phyloP scores from a whole-genome alignment of 2,113 vertebrate species.

The Suncus etruscus region DNA sequence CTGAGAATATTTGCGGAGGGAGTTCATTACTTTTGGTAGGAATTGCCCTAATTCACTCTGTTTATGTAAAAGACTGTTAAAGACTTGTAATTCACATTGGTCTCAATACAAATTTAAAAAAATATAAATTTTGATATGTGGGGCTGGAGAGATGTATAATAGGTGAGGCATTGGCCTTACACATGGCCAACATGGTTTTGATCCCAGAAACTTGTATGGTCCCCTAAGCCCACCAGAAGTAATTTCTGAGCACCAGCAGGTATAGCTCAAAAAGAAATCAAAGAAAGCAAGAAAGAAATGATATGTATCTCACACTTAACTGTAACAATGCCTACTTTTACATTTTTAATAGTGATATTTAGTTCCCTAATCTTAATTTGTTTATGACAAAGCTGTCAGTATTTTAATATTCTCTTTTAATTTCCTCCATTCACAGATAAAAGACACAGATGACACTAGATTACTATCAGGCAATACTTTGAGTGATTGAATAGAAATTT shows the following conservation, averaged over 20 bases:
- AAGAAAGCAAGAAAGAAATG: not conserved
- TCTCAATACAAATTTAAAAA: too few species aligned
- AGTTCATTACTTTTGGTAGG: not conserved
- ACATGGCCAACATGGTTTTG: too few species aligned
- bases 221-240: too few species aligned
- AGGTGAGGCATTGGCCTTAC: too few species aligned
- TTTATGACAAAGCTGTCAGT: not conserved
- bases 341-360: not conserved
- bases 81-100: too few species aligned
- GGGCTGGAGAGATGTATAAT: too few species aligned
- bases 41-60: not conserved
- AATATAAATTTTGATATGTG: too few species aligned
- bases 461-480: not conserved
- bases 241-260: too few species aligned
- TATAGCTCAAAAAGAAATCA: too few species aligned
- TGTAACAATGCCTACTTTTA: not conserved
- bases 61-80: not conserved
- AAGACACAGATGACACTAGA: slow-evolving; percentile 14
- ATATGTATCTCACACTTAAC: not conserved
- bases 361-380: not conserved
- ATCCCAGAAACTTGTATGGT: too few species aligned
- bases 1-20: too few species aligned
- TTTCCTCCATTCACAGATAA: slow-evolving; percentile 29
- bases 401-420: not conserved
- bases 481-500: slow-evolving; percentile 1